Evolutionary conservation across 2,113 vertebrate genomes (phyloP), one percentile per base, ranked within the genome.

Genomic region (Ahaetulla prasina): DNA sequence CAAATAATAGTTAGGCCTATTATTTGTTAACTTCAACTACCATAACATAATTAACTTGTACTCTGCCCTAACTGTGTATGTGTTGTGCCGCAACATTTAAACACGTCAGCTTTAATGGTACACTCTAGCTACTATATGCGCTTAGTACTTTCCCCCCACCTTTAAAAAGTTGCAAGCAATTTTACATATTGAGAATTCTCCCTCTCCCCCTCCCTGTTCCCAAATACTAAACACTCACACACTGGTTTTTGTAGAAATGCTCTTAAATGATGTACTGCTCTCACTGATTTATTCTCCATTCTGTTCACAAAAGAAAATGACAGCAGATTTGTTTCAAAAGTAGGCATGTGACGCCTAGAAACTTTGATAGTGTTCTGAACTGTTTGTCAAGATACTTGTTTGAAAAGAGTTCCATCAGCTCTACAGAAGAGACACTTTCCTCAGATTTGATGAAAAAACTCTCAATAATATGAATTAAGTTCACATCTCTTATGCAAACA

Each of bases 251-350:
- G 93, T 47, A 95, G 94, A 90, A 95, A 57, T 96, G 94, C 94
- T 95, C 92, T 5, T 93, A 96, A 95, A 49, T 91, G 92, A 94
- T 35, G 92, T 53, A 93, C 80, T 95, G 92, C 91, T 94, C 92
- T 90, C 80, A 96, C 39, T 94, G 94, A 35, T 95, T 95, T 96
- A 93, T 88, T 93, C 94, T 95, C 90, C 94, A 95, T 53, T 96
- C 94, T 96, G 91, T 95, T 96, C 50, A 91, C 54, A 94, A 95
- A 95, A 95, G 96, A 96, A 96, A 94, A 95, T 93, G 63, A 95
- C 85, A 93, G 49, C 74, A 91, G 86, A 93, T 95, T 95, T 95
- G 89, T 93, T 97, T 95, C 92, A 52, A 60, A 94, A 74, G 87
- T 68, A 94, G 30, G 60, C 94, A 93, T 23, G 94, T 96, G 89